A percentile compares a stretch with the other conserved stretches of the same genome.
phyloP scores from a whole-genome alignment of 2,888 invertebrate species.

The Erannis defoliaria region DNA sequence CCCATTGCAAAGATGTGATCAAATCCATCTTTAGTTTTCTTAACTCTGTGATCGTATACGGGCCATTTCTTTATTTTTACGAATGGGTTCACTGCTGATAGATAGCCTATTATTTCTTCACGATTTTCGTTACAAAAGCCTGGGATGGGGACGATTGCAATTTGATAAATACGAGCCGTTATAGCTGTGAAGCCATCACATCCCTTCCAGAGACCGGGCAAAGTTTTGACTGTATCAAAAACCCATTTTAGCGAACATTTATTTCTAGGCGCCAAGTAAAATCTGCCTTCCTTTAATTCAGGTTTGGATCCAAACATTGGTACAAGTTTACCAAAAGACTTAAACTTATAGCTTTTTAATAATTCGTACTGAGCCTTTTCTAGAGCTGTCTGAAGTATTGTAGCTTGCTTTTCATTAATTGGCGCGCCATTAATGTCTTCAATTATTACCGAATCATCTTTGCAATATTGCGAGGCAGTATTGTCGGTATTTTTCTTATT shows the following conservation, averaged over 20 bases:
- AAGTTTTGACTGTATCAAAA: background rate
- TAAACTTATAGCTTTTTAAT: background rate
- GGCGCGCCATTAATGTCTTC: conserved; percentile 5
- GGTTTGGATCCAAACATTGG: background rate
- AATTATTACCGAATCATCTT: background rate
- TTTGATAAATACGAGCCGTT: background rate
- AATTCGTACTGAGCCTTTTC: conserved; percentile 6
- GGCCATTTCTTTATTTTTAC: background rate
- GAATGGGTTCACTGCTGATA: background rate
- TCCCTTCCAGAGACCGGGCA: background rate
- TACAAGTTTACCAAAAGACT: background rate
- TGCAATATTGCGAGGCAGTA: background rate
- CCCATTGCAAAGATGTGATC: conserved; percentile 6
- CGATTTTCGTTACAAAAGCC: background rate
- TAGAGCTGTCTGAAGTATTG: background rate
- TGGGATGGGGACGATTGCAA: background rate
- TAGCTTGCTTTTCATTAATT: background rate
- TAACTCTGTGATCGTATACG: conserved; percentile 1
- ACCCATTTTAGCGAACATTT: background rate
- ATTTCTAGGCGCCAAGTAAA: background rate
- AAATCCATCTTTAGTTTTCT: background rate
- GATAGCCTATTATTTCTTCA: background rate
- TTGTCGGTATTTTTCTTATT: background rate
- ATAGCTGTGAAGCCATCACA: background rate
- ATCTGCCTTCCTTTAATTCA: conserved; percentile 2